Base-by-base conservation (phyloP, 92 coral and sea anemone genomes). In the Montipora capitata region DNA sequence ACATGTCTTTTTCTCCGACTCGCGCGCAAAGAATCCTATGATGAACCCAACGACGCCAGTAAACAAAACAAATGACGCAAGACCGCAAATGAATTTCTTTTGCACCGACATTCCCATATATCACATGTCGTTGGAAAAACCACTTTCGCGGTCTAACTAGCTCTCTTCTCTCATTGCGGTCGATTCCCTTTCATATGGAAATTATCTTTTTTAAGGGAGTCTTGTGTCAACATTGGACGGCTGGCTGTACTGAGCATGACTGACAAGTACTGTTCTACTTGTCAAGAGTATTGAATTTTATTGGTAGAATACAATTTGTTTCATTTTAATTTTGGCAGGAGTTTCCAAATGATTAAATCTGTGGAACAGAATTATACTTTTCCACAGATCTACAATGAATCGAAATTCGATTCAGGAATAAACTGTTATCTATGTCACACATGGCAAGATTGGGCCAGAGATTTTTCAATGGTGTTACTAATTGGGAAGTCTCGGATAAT, bases 21-120 rank as follows among this genome's bases (percentile, higher is more conserved):
- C 59, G 64, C 76, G 45, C 39, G 54, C 76, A 18, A 81, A 88
- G 75, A 42, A 88, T 2, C 92, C 92, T 35, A 76, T 88, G 56
- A 88, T 63, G 39, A 88, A 88, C 18, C 92, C 92, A 35, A 82
- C 65, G 40, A 88, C 13, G 18, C 81, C 88, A 17, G 82, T 80
- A 11, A 88, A 69, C 16, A 88, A 54, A 6, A 67, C 41, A 56
- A 88, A 82, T 3, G 69, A 76, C 27, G 63, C 82, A 17, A 88
- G 18, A 6, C 92, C 92, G 16, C 77, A 69, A 15, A 88, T 35
- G 20, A 81, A 82, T 52, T 88, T 88, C 88, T 88, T 88, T 69
- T 88, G 88, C 17, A 88, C 70, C 67, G 89, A 80, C 92, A 88
- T 88, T 49, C 70, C 85, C 77, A 40, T 49, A 14, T 9, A 39